Evolutionary conservation across 2,797 vertebrate genomes (phyloP).

Genomic region (Buceros bicornis): DNA sequence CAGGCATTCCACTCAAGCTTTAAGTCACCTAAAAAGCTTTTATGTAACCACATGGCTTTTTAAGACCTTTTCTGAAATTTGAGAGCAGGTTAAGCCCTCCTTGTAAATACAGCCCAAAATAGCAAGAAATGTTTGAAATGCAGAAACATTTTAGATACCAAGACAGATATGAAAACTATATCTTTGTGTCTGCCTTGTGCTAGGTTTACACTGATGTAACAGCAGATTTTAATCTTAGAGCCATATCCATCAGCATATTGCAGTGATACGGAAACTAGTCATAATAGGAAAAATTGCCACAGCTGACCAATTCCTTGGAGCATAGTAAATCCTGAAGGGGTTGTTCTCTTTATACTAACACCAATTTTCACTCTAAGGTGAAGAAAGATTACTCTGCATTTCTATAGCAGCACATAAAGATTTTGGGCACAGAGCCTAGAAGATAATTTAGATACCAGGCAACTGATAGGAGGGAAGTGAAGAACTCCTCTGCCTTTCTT

Average conservation of each 20-base stretch:
- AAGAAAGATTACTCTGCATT: conserved; percentile 33
- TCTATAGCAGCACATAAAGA: not conserved
- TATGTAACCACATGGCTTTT: not conserved
- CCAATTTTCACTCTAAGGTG: conserved; percentile 14
- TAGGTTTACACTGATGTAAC: not conserved
- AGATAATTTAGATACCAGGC: conserved; percentile 31
- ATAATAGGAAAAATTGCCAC: conserved; percentile 25
- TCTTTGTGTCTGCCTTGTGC: conserved; percentile 16
- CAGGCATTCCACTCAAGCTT: not conserved
- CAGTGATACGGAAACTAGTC: not conserved
- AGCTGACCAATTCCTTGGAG: conserved; percentile 28
- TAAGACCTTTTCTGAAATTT: not conserved
- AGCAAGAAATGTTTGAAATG: conserved; percentile 24
- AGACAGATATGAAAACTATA: not conserved
- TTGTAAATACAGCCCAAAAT: not conserved
- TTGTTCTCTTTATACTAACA: conserved; percentile 34
- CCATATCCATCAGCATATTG: not conserved
- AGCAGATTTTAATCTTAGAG: conserved; percentile 54
- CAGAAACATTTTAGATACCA: conserved; percentile 15
- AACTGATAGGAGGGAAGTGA: not conserved
- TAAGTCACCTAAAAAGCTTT: not conserved
- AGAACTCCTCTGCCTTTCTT: not conserved
- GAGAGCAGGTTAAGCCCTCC: not conserved
- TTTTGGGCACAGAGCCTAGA: conserved; percentile 36
- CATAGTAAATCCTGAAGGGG: not conserved